A percentile compares a stretch with the other conserved stretches of the same genome.
Evolutionary conservation across 2,888 invertebrate genomes (phyloP).

Genomic region (Artemia sinica): DNA sequence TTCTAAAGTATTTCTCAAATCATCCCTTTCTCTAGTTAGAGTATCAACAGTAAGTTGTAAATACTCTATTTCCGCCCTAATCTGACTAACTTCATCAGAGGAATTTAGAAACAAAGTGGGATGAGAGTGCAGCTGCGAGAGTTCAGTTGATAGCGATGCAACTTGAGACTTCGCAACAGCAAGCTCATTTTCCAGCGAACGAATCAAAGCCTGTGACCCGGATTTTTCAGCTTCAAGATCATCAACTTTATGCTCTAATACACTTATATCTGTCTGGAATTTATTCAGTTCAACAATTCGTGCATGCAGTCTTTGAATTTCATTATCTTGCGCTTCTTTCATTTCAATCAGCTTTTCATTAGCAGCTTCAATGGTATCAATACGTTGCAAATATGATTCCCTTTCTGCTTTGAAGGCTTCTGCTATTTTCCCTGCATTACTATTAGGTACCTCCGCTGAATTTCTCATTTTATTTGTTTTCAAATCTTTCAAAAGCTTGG

Average conservation of each 20-base stretch:
- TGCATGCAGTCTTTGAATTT: slow-evolving; percentile 51
- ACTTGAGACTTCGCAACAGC: not conserved
- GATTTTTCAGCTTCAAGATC: not conserved
- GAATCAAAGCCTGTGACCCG: not conserved
- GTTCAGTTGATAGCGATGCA: not conserved
- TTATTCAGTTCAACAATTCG: slow-evolving; percentile 47
- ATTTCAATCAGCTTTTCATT: slow-evolving; percentile 59
- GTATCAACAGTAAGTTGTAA: not conserved
- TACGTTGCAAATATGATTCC: slow-evolving; percentile 46
- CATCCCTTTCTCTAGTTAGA: not conserved
- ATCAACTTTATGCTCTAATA: not conserved
- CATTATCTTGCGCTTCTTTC: slow-evolving; percentile 62
- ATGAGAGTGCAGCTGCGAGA: not conserved
- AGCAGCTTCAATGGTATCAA: slow-evolving; percentile 53
- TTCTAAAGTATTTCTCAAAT: not conserved
- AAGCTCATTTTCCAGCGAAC: slow-evolving; percentile 8
- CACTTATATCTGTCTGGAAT: not conserved
- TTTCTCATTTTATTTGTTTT: slow-evolving; percentile 23
- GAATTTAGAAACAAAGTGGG: slow-evolving; percentile 1
- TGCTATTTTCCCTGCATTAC: slow-evolving; percentile 39
- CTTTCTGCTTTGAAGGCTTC: slow-evolving; percentile 48
- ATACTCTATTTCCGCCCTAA: not conserved
- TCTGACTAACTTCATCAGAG: not conserved
- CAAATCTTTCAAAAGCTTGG: slow-evolving; percentile 30
- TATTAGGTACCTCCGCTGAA: slow-evolving; percentile 28